phyloP scores from a whole-genome alignment of 2,888 invertebrate genomes.

The Myathropa florea region DNA sequence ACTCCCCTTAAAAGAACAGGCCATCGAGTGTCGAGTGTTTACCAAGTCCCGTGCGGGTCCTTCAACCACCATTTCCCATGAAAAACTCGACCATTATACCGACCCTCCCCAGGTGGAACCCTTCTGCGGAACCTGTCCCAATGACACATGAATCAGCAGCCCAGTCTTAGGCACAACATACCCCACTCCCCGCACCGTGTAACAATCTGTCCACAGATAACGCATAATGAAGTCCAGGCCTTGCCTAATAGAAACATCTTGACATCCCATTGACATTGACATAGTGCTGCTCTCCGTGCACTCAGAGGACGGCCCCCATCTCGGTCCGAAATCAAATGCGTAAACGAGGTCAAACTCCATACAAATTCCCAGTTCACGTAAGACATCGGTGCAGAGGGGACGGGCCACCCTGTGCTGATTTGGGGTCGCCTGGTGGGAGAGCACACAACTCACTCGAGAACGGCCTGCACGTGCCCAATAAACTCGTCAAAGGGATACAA shows the following conservation, averaged over 20 bases:
- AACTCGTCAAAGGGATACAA: conserved; percentile 11
- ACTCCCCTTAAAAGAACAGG: neutral
- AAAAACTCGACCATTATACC: neutral
- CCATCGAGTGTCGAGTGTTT: neutral
- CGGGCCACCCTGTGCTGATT: neutral
- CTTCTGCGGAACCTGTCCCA: neutral
- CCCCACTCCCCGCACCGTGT: neutral
- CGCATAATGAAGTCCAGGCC: neutral
- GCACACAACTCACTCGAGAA: neutral
- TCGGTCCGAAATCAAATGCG: neutral
- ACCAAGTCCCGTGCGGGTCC: neutral
- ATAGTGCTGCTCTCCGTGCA: neutral
- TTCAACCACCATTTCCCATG: neutral
- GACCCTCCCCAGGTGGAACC: neutral
- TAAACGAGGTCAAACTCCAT: neutral
- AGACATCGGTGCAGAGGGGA: neutral
- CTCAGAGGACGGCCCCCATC: neutral
- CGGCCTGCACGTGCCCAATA: conserved; percentile 25
- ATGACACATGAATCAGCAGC: neutral
- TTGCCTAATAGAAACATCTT: conserved; percentile 17
- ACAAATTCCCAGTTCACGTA: neutral
- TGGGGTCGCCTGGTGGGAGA: neutral
- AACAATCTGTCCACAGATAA: neutral
- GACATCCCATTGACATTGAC: conserved; percentile 11
- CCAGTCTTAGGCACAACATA: neutral